phyloP scores from a whole-genome alignment of 2,888 invertebrate species.

The Phymatocera aterrima region DNA sequence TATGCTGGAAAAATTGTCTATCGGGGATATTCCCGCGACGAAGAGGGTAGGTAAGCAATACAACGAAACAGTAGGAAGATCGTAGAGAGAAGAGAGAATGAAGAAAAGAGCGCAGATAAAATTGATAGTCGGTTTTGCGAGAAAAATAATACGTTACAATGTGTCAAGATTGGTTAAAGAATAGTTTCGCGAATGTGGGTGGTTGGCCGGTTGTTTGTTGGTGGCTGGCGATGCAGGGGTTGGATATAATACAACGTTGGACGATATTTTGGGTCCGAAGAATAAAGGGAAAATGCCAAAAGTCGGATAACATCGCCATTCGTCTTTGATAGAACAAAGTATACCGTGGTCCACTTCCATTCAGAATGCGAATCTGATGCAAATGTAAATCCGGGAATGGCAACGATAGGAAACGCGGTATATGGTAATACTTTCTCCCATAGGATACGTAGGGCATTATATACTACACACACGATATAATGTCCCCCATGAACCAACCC shows the following conservation, averaged over 20 bases:
- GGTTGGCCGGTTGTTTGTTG: background rate
- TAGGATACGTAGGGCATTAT: background rate
- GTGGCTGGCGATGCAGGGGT: background rate
- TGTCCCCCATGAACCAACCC: background rate
- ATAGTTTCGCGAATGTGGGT: background rate
- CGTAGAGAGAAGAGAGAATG: background rate
- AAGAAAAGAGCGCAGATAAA: background rate
- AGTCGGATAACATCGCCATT: conserved; percentile 53
- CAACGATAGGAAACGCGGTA: conserved; percentile 63
- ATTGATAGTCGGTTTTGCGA: background rate
- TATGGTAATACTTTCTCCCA: conserved; percentile 64
- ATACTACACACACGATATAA: background rate
- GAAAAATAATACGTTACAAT: background rate
- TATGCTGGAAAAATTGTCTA: too few relatives aligned
- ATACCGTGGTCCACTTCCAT: conserved; percentile 61
- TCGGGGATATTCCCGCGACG: too few relatives aligned
- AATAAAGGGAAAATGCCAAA: background rate
- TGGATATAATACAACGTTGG: background rate
- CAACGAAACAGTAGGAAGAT: background rate
- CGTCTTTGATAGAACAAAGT: conserved; percentile 66
- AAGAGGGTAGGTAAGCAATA: too few relatives aligned
- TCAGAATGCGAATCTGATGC: conserved; percentile 65
- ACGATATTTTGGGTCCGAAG: background rate
- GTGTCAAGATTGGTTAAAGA: conserved; percentile 37
- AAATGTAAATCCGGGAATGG: conserved; percentile 60